These are phyloP conservation scores for Pelecanoides urinatrix DNA, from an alignment of 2,113 vertebrate species.

Conservation along the genomic window DNA sequence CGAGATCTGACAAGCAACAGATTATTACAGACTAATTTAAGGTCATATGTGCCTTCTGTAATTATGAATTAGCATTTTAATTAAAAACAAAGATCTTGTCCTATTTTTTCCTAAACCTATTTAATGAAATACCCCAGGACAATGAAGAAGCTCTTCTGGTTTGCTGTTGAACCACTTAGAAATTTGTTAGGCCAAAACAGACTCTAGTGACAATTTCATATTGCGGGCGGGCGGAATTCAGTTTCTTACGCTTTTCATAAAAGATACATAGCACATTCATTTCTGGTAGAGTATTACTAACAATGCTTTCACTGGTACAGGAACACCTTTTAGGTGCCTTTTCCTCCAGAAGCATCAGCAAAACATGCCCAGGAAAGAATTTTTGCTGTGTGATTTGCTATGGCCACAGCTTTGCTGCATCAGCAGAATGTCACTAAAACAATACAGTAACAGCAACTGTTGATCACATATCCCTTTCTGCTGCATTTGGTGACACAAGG, in stretches of 20 bases:
- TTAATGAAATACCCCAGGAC: not conserved
- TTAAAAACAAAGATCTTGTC: not conserved
- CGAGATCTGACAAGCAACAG: not conserved
- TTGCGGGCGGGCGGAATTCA: not conserved
- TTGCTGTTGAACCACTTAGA: not conserved
- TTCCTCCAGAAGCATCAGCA: not conserved
- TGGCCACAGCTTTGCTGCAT: not conserved
- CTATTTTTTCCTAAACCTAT: not conserved
- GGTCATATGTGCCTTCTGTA: not conserved
- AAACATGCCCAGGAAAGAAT: not conserved
- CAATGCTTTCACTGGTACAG: not conserved
- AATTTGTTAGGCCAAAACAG: not conserved
- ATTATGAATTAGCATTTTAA: conserved; percentile 39
- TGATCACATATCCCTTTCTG: not conserved
- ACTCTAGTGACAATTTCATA: not conserved
- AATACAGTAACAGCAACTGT: not conserved
- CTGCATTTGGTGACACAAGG: not conserved
- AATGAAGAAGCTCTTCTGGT: not conserved
- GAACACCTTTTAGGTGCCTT: not conserved
- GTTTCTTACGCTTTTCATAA: not conserved
- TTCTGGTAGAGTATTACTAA: not conserved
- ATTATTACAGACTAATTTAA: not conserved
- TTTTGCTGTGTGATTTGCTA: not conserved
- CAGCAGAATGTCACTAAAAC: not conserved
- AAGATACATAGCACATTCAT: not conserved